Evolutionary conservation across 1,140 invertebrate species (phyloP), one percentile per base, ranked within the genome.

Genomic region (Lordiphosa mommai): DNA sequence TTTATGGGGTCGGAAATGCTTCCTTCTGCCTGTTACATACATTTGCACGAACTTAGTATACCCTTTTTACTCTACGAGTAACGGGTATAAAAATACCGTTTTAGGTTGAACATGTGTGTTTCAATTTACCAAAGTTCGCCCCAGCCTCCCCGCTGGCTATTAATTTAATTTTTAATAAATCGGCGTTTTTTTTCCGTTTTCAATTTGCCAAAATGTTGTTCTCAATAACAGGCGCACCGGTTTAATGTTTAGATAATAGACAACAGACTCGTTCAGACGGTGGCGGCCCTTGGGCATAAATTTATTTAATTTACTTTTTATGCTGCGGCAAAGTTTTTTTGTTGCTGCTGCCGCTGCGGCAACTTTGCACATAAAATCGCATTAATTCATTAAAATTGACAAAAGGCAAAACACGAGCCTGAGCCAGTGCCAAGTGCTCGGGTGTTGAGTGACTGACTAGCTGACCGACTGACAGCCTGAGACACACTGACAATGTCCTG

Each of bases 331-430:
- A 47, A 43, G 34, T 63, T 44, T 47, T 47, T 58, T 46, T 29
- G 14, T 16, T 33, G 55, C 53, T n/a, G n/a, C n/a, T n/a, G n/a
- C n/a, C n/a, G n/a, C n/a, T n/a, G 59, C 37, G 66, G 51, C 44
- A 82, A 82, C 77, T 84, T 84, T 84, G 60, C 77, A 72, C 77
- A 82, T 84, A 82, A 82, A 82, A 82, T 84, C 77, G 72, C 77
- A 82, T 82, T 82, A 84, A 77, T 82, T 82, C 77, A 82, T 82
- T 82, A 84, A 82, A 82, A 74, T 84, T 84, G 77, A 82, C 77
- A 82, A 82, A 63, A 76, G 67, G 77, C 76, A 55, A 71, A 84
- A 68, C 59, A 72, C 72, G 52, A 72, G 61, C 64, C 72, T 72
- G 48, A 41, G 61, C 52, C 38, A 38, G 49, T 72, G 76, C 71